Evolutionary conservation across 1,140 invertebrate genomes (phyloP).

Genomic region (Procambarus clarkii): DNA sequence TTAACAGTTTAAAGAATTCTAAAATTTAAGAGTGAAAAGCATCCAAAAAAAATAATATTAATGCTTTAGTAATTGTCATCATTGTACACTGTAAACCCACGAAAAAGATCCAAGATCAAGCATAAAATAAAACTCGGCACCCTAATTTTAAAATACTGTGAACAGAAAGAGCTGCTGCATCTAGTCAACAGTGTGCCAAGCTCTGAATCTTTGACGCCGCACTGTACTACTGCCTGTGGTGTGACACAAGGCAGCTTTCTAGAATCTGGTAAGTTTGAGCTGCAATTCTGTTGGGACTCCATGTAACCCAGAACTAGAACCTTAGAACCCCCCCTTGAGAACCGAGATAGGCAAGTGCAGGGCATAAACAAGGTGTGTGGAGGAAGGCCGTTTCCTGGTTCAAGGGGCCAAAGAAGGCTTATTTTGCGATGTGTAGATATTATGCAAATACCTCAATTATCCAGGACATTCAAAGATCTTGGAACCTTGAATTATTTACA

Average conservation of each 20-base stretch:
- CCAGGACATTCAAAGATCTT: neutral
- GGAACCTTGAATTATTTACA: constrained; percentile 5
- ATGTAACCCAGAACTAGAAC: neutral
- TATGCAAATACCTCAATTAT: constrained; percentile 9
- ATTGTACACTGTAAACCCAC: neutral
- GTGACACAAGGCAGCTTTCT: neutral
- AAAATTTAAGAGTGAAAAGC: too few relatives aligned
- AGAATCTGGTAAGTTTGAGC: neutral
- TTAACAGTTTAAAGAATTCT: neutral
- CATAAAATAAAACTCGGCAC: neutral
- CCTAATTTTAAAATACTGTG: neutral
- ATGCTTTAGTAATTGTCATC: too few relatives aligned
- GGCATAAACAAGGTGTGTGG: constrained; percentile 4
- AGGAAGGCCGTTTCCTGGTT: neutral
- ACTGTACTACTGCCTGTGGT: neutral
- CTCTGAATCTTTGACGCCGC: neutral
- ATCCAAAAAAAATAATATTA: too few relatives aligned
- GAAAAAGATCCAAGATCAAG: neutral
- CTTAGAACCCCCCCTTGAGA: neutral
- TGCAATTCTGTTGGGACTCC: neutral
- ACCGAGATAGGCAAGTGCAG: neutral
- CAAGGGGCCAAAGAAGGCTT: neutral
- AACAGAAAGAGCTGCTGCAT: neutral
- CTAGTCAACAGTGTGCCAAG: neutral
- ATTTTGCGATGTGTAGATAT: neutral